Evolutionary conservation across 2,113 vertebrate genomes (phyloP).

Genomic region (Dromas ardeola): DNA sequence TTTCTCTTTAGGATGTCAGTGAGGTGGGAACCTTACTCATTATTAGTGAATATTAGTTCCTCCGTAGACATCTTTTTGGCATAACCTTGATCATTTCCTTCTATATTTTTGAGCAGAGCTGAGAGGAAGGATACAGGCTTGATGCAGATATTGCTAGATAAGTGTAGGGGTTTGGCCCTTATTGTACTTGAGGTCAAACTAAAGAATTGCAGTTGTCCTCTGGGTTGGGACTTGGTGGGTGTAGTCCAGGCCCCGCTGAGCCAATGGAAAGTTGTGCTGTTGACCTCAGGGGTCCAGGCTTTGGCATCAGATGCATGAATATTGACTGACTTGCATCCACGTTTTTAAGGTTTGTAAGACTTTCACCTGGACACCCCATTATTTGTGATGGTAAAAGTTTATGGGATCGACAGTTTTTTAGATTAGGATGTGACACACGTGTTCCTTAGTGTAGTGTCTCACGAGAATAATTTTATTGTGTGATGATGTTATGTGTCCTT

Average conservation of each 20-base stretch:
- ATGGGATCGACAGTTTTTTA: background rate
- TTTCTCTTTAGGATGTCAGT: background rate
- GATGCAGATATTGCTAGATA: background rate
- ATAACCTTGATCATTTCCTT: background rate
- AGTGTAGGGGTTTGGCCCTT: background rate
- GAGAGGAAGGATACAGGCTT: background rate
- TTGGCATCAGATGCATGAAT: background rate
- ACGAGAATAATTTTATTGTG: background rate
- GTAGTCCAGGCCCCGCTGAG: background rate
- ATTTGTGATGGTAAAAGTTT: background rate
- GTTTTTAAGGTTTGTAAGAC: background rate
- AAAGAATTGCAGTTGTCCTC: background rate
- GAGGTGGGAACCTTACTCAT: background rate
- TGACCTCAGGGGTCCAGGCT: background rate
- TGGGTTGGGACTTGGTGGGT: background rate
- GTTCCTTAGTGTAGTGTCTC: background rate
- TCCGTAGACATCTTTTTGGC: background rate
- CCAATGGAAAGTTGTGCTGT: background rate
- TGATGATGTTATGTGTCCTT: background rate
- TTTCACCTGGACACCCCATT: background rate
- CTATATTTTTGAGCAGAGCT: background rate
- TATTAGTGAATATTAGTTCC: slow-evolving; percentile 16
- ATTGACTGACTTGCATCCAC: background rate
- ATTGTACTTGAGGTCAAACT: background rate
- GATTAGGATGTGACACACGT: background rate